phyloP scores from a whole-genome alignment of 2,888 invertebrate species.

The Thera obeliscata region DNA sequence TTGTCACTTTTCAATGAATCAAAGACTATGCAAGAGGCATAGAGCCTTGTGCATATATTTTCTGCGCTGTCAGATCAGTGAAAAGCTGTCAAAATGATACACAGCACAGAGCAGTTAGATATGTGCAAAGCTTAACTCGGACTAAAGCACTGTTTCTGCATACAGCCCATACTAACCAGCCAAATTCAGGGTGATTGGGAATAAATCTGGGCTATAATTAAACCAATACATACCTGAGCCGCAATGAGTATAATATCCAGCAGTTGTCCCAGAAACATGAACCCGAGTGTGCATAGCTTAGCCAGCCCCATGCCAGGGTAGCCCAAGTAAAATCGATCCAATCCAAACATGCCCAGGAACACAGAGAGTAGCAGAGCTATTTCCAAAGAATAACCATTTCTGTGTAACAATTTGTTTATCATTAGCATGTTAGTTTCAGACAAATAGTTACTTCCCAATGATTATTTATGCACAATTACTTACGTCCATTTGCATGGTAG shows the following conservation, averaged over 20 bases:
- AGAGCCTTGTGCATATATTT: too few relatives aligned
- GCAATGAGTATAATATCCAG: slow-evolving; percentile 97
- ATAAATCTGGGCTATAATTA: not conserved
- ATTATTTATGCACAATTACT: slow-evolving; percentile 70
- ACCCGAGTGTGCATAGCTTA: slow-evolving; percentile 97
- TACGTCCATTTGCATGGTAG: slow-evolving; percentile 98
- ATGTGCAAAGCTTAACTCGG: too few relatives aligned
- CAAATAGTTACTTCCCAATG: too few relatives aligned
- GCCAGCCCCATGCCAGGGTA: slow-evolving; percentile 97
- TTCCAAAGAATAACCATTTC: slow-evolving; percentile 97
- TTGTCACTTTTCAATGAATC: too few relatives aligned
- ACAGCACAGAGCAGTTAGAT: too few relatives aligned
- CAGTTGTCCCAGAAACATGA: slow-evolving; percentile 97
- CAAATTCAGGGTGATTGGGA: not conserved
- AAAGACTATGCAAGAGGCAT: too few relatives aligned
- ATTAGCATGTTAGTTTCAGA: too few relatives aligned
- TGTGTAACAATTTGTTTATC: slow-evolving; percentile 61
- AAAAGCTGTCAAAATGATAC: too few relatives aligned
- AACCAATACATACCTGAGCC: slow-evolving; percentile 85
- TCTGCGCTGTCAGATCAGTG: too few relatives aligned
- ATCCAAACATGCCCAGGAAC: slow-evolving; percentile 98
- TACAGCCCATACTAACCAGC: too few relatives aligned
- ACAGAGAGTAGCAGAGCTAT: slow-evolving; percentile 96
- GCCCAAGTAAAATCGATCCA: slow-evolving; percentile 99
- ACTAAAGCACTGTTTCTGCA: too few relatives aligned